Evolutionary conservation across 35 echinoderm and acorn worm genomes (phyloP).

Genomic region (Chiridota heheva): DNA sequence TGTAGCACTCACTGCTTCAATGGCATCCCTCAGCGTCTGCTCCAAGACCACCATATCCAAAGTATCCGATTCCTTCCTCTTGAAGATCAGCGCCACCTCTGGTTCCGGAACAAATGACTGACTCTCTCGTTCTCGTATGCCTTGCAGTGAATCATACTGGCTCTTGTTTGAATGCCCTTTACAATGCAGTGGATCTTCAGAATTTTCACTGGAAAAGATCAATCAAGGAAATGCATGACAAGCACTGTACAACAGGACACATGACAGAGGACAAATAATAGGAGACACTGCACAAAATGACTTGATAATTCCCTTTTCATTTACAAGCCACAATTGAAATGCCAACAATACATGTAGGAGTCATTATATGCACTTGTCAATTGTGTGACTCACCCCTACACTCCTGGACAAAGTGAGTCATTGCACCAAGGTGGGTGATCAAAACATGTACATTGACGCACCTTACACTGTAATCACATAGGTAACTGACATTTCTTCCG

Average conservation of each 20-base stretch:
- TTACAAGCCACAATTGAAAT: background rate
- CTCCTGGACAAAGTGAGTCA: too few relatives aligned
- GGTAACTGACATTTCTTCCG: too few relatives aligned
- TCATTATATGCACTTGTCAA: too few relatives aligned
- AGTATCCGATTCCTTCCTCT: conserved; percentile 83
- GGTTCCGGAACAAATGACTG: conserved; percentile 90
- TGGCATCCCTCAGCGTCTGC: conserved; percentile 69
- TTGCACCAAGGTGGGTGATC: too few relatives aligned
- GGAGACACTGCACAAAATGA: background rate
- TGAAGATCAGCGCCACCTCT: conserved; percentile 97
- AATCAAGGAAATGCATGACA: background rate
- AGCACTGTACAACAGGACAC: background rate
- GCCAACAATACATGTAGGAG: background rate
- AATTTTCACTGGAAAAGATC: conserved; percentile 23
- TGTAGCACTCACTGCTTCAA: conserved; percentile 79
- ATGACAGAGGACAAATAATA: too few relatives aligned
- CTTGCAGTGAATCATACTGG: conserved; percentile 73
- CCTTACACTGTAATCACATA: too few relatives aligned
- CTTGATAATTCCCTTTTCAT: background rate
- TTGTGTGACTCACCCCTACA: too few relatives aligned
- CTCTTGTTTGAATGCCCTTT: conserved; percentile 66
- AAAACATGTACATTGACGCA: too few relatives aligned
- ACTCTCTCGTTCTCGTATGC: conserved; percentile 60
- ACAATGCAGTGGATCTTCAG: conserved; percentile 76
- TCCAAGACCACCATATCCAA: conserved; percentile 80